A percentile compares a stretch with the other conserved stretches of the same genome.
These are phyloP conservation scores for Rhea americana DNA, from an alignment of 2,113 vertebrate species.

Conservation along the genomic window DNA sequence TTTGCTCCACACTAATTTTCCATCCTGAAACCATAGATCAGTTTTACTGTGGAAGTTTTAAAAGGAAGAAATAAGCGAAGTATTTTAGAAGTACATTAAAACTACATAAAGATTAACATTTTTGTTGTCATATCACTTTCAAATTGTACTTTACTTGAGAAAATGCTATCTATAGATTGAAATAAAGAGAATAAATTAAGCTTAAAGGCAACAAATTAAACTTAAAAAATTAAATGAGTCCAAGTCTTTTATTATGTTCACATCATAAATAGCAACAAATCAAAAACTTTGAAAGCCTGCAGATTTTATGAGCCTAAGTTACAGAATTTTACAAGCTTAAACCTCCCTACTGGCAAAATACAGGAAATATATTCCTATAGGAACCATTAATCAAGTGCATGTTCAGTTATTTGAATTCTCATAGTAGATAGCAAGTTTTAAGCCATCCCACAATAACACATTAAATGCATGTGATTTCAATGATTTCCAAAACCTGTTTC, in stretches of 20 bases:
- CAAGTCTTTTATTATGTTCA: background rate
- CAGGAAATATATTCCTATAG: background rate
- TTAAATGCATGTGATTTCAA: background rate
- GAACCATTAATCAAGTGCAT: background rate
- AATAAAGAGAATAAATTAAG: background rate
- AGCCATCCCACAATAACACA: background rate
- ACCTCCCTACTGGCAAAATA: background rate
- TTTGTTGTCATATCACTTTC: background rate
- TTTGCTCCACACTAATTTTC: background rate
- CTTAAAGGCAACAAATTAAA: background rate
- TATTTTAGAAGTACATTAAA: background rate
- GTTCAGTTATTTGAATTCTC: background rate
- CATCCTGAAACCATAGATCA: background rate
- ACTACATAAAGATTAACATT: background rate
- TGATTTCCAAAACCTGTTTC: background rate
- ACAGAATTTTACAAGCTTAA: background rate
- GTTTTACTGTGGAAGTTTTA: background rate
- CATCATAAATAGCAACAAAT: background rate
- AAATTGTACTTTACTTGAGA: background rate
- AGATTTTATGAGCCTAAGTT: background rate
- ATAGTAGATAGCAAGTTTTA: constrained; percentile 22
- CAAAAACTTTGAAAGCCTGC: background rate
- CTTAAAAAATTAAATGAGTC: background rate
- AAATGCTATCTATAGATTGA: background rate
- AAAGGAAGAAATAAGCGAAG: background rate